Evolutionary conservation across 2,888 invertebrate species (phyloP), one percentile per base, ranked within the genome.

Genomic region (Nowickia ferox): DNA sequence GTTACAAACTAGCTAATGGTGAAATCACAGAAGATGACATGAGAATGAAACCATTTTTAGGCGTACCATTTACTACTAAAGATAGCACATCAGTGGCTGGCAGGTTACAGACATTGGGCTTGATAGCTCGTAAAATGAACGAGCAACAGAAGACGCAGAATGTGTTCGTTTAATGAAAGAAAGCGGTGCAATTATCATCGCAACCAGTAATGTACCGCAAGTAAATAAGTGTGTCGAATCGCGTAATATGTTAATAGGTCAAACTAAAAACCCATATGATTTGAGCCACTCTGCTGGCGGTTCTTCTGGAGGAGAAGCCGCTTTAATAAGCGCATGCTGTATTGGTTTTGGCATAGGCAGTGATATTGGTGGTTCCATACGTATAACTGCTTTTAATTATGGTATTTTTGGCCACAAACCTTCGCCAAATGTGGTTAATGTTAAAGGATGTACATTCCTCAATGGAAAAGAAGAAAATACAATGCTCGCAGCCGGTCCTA

Each of bases 301-400:
- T 61, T 98, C 98, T 87, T 98, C 98, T 84, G 98, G 98, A 46
- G 97, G 97, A 1, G 97, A 98, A 93, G 96, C 94, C 0, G 95
- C 96, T 1, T 93, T 98, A 1, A 94, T 97, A 15, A 95, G 97
- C 2, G 94, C 97, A 5, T 95, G 97, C 87, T 97, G 97, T 17
- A 95, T 96, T 13, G 96, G 97, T 1, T 95, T 98, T 88, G 97
- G 98, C 4, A 93, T 99, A 71, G 98, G 96, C 42, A 96, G 96
- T 0, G 99, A 99, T 92, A 98, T 99, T 89, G 99, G 98, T n/a
- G 99, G 99, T 0, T 98, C 98, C 6, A 97, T 97, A 65, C 95
- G 99, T 48, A 96, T 97, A 93, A 98, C 98, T 1, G 95, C 96
- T 0, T 97, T 96, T 90, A 97, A 96, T 93, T 97, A 97, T 93